These are phyloP conservation scores for Leptocoma aspasia DNA, from an alignment of 2,113 vertebrate genomes.

Conservation along the genomic window DNA sequence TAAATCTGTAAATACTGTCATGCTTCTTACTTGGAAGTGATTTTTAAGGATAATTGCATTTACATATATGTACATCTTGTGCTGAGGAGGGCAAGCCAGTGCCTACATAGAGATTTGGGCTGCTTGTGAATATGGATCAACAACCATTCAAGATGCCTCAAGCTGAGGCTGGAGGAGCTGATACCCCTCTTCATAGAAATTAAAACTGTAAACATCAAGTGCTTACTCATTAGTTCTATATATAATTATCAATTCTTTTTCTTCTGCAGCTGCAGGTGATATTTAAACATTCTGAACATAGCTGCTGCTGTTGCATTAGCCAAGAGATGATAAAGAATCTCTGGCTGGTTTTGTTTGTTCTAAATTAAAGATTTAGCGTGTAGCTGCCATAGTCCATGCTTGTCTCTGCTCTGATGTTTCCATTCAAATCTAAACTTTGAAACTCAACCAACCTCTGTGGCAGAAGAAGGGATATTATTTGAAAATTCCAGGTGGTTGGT, in stretches of 20 bases:
- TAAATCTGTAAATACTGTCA: not conserved
- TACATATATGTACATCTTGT: not conserved
- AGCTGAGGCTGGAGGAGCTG: not conserved
- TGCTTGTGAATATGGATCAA: not conserved
- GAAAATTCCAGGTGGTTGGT: not conserved
- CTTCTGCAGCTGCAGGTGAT: not conserved
- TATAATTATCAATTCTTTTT: not conserved
- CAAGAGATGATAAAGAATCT: not conserved
- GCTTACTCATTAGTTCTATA: not conserved
- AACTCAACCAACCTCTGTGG: not conserved
- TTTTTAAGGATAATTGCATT: not conserved
- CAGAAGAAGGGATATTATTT: not conserved
- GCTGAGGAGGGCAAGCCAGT: not conserved
- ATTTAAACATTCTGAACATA: not conserved
- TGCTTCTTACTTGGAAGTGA: not conserved
- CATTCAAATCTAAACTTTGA: not conserved
- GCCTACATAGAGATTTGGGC: not conserved
- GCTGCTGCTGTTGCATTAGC: not conserved
- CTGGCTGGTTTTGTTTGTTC: not conserved
- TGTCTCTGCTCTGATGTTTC: not conserved
- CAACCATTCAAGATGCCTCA: not conserved
- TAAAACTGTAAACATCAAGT: not conserved
- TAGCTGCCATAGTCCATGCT: not conserved
- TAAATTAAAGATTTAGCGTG: not conserved
- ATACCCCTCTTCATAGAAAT: not conserved